phyloP scores from a whole-genome alignment of 2,888 invertebrate species.

The Polyommatus icarus region DNA sequence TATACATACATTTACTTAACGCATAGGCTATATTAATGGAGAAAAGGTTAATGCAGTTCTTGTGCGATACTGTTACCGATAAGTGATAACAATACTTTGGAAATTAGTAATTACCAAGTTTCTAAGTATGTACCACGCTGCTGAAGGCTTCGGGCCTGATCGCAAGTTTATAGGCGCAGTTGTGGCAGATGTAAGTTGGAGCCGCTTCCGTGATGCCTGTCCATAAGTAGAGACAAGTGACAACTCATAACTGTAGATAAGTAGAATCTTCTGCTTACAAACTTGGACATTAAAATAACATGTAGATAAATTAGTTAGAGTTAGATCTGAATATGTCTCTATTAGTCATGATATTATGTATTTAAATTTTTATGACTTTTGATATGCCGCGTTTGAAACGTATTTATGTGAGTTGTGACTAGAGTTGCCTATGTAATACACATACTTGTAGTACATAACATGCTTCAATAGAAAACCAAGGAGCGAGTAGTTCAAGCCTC shows the following conservation, averaged over 20 bases:
- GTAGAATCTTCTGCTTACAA: background rate
- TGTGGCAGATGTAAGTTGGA: background rate
- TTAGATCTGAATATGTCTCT: background rate
- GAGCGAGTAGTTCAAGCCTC: background rate
- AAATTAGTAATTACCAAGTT: too few species aligned
- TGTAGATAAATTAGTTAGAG: background rate
- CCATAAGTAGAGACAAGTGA: background rate
- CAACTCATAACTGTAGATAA: background rate
- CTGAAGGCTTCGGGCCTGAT: background rate
- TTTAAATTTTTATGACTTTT: too few species aligned
- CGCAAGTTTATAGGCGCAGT: background rate
- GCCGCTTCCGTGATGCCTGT: background rate
- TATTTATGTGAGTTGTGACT: too few species aligned
- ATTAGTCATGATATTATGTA: too few species aligned
- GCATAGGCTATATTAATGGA: too few species aligned
- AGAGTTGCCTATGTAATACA: too few species aligned
- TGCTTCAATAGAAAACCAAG: background rate
- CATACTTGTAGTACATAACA: background rate
- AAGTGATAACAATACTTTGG: too few species aligned
- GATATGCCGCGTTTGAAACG: too few species aligned
- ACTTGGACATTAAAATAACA: background rate
- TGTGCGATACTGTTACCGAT: too few species aligned
- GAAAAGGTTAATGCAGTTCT: too few species aligned
- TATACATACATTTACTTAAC: too few species aligned
- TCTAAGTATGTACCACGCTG: too few species aligned